Percentiles rank a stretch among this genome's conserved stretches.
phyloP scores from a whole-genome alignment of 2,888 invertebrate species.

The Hemithea aestivaria region DNA sequence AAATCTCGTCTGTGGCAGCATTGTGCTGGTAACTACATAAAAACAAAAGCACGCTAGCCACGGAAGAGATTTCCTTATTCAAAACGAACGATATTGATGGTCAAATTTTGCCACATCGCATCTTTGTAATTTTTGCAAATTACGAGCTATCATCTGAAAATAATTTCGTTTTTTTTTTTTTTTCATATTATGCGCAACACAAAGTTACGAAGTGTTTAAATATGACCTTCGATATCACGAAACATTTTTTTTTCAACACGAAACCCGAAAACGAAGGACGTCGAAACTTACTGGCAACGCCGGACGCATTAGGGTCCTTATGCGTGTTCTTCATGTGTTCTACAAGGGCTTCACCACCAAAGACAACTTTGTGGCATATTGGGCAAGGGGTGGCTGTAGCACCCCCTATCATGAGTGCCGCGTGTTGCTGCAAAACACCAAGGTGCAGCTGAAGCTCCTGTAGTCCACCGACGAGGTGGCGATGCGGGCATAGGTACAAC shows the following conservation, averaged over 20 bases:
- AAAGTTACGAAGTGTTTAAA: too few species aligned
- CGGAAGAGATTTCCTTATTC: constrained; percentile 18
- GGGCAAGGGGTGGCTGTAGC: constrained; percentile 95
- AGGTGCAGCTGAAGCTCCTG: constrained; percentile 94
- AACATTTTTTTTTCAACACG: constrained; percentile 30
- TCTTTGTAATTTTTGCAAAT: too few species aligned
- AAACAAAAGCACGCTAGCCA: constrained; percentile 17
- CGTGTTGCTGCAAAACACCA: constrained; percentile 97
- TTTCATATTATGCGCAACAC: too few species aligned
- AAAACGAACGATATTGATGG: constrained; percentile 5
- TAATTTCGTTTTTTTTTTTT: constrained; percentile 26
- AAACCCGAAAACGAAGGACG: constrained; percentile 26
- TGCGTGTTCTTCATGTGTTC: constrained; percentile 98
- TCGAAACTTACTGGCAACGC: constrained; percentile 90
- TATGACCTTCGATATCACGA: too few species aligned
- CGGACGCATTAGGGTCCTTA: constrained; percentile 94
- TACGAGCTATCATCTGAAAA: too few species aligned
- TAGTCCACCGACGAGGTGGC: constrained; percentile 57
- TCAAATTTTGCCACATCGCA: too few species aligned
- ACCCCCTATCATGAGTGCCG: constrained; percentile 93
- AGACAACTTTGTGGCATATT: constrained; percentile 95
- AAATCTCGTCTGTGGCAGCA: constrained; percentile 53
- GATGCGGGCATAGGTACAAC: constrained; percentile 71
- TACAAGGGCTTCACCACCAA: constrained; percentile 94
- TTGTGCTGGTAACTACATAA: constrained; percentile 14